A percentile compares a stretch with the other conserved stretches of the same genome.
These are phyloP conservation scores for Ginglymostoma cirratum DNA, from an alignment of 2,113 vertebrate species.

Conservation along the genomic window DNA sequence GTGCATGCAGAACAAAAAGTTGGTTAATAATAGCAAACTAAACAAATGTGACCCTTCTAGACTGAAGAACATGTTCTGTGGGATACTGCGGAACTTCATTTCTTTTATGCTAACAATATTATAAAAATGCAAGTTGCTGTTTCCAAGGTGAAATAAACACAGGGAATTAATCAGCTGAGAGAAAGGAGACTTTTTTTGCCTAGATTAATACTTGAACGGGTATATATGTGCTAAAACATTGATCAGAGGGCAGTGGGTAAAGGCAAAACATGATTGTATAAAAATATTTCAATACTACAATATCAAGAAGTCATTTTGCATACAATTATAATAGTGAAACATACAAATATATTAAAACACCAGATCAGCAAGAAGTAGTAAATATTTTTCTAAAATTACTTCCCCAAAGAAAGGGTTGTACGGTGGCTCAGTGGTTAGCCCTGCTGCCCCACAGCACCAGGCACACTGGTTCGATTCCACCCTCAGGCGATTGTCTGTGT, in stretches of 20 bases:
- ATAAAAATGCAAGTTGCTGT: background rate
- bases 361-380: background rate
- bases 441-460: no score
- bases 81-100: background rate
- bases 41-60: background rate
- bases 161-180: background rate
- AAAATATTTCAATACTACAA: background rate
- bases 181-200: background rate
- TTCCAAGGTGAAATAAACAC: background rate
- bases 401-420: background rate
- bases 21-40: background rate
- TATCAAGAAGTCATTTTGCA: background rate
- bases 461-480: no score
- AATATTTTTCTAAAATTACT: background rate
- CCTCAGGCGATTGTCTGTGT: no score
- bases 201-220: background rate
- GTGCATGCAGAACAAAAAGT: background rate
- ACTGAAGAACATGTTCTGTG: background rate
- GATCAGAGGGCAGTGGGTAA: background rate
- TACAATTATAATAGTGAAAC: background rate
- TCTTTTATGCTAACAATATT: background rate
- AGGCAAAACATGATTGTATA: background rate
- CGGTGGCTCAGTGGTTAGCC: no score
- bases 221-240: background rate
- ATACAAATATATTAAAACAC: background rate